phyloP scores from a whole-genome alignment of 2,113 vertebrate genomes.

The Carollia perspicillata region DNA sequence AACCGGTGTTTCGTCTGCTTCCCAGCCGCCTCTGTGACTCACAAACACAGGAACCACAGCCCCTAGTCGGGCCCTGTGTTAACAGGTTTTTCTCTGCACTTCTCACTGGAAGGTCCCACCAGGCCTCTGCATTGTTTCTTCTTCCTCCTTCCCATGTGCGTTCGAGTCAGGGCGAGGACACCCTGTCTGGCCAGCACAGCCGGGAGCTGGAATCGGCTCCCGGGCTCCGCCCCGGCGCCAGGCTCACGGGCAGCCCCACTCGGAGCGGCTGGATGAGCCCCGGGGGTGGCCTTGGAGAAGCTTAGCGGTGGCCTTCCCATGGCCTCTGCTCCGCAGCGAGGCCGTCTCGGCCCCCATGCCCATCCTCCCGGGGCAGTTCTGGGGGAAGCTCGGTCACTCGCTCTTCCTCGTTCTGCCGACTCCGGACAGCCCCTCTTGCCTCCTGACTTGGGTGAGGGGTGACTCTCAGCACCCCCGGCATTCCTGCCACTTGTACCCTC shows the following conservation, averaged over 20 bases:
- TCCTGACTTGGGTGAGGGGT: rapidly evolving
- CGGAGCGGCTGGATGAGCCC: rapidly evolving
- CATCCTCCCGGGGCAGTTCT: rapidly evolving
- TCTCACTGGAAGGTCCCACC: rapidly evolving
- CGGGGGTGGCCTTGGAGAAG: neutral
- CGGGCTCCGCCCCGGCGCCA: neutral
- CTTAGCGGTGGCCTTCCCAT: neutral
- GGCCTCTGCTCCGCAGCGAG: neutral
- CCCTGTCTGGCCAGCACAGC: neutral
- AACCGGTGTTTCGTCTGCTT: neutral
- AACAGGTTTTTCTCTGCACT: neutral
- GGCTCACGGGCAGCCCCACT: rapidly evolving
- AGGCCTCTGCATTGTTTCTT: rapidly evolving
- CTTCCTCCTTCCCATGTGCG: neutral
- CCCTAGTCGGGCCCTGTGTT: neutral
- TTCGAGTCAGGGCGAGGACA: too few species aligned
- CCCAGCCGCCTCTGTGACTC: rapidly evolving
- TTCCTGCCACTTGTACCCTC: rapidly evolving
- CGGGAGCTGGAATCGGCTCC: neutral
- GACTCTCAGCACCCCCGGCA: neutral
- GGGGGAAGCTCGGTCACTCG: rapidly evolving
- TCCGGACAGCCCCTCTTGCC: rapidly evolving
- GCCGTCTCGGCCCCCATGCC: neutral
- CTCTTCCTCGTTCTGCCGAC: rapidly evolving
- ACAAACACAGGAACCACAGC: rapidly evolving